Conservation (phyloP, 2,888 invertebrate species). For the Drosophila prostipennis region DNA sequence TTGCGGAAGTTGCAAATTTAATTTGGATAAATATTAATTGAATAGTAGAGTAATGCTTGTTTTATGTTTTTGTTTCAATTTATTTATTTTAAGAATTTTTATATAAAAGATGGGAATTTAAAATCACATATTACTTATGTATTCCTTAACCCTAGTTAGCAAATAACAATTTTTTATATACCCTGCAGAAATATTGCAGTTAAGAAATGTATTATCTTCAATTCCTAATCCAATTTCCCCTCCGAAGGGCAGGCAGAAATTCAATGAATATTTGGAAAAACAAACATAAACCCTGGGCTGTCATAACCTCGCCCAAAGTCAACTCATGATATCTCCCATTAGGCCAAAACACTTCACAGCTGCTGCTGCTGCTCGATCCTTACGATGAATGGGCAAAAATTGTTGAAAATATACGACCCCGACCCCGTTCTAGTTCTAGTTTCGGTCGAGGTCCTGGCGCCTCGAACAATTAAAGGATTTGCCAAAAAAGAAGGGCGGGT, state of each 20-base stretch:
- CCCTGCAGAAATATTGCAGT: neutral
- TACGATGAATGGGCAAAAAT: conserved; percentile 58
- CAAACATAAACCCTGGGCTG: conserved; percentile 15
- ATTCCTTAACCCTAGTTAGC: no score
- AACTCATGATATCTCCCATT: conserved; percentile 24
- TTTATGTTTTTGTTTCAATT: no score
- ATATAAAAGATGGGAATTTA: no score
- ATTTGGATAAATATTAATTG: neutral
- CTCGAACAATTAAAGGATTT: conserved; percentile 75
- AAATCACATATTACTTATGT: no score
- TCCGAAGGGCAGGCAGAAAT: neutral
- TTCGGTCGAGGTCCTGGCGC: conserved; percentile 57
- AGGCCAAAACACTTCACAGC: conserved; percentile 63
- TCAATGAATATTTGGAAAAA: neutral
- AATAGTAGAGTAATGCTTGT: no score
- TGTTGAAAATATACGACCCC: conserved; percentile 10
- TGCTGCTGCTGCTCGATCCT: conserved; percentile 35
- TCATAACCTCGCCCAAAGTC: conserved; percentile 16
- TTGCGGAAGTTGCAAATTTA: neutral
- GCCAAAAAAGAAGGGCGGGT: conserved; percentile 54
- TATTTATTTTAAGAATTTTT: no score
- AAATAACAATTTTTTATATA: no score
- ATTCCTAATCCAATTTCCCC: neutral
- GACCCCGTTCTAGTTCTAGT: conserved; percentile 39
- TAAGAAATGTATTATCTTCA: neutral